These are phyloP conservation scores for Corythornis vintsioides DNA, from an alignment of 2,113 vertebrate species.

Conservation along the genomic window DNA sequence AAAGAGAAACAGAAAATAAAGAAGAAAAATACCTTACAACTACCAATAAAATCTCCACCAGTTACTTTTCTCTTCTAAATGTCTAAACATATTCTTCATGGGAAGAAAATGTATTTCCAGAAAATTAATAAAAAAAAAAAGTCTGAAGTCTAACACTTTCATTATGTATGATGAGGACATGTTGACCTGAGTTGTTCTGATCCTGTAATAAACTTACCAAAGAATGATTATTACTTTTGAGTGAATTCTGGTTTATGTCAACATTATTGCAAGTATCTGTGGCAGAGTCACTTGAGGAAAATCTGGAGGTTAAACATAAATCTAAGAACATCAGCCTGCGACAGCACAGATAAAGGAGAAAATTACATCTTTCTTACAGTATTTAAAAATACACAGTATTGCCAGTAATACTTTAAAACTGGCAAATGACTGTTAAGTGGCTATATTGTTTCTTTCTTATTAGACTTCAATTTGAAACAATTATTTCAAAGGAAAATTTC, in stretches of 20 bases:
- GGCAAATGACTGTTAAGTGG: background rate
- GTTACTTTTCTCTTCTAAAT: background rate
- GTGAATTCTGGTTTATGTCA: background rate
- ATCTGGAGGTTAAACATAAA: background rate
- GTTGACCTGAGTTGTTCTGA: background rate
- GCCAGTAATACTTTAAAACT: background rate
- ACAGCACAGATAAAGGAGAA: background rate
- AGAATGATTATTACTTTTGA: background rate
- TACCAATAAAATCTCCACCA: background rate
- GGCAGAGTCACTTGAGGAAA: background rate
- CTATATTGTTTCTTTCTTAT: background rate
- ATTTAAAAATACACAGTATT: background rate
- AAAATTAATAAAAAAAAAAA: background rate
- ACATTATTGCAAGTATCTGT: background rate
- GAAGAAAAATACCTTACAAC: background rate
- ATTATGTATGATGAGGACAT: background rate
- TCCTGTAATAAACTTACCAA: background rate
- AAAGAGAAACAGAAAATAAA: background rate
- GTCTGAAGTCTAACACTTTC: background rate
- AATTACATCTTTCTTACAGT: background rate
- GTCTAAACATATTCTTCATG: background rate
- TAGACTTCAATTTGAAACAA: background rate
- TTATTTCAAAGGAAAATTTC: background rate
- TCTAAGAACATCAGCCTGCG: background rate
- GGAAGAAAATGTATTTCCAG: background rate